Percentiles rank a stretch among this genome's conserved stretches.
phyloP scores from a whole-genome alignment of 2,797 vertebrate species.

The Ispidina picta region DNA sequence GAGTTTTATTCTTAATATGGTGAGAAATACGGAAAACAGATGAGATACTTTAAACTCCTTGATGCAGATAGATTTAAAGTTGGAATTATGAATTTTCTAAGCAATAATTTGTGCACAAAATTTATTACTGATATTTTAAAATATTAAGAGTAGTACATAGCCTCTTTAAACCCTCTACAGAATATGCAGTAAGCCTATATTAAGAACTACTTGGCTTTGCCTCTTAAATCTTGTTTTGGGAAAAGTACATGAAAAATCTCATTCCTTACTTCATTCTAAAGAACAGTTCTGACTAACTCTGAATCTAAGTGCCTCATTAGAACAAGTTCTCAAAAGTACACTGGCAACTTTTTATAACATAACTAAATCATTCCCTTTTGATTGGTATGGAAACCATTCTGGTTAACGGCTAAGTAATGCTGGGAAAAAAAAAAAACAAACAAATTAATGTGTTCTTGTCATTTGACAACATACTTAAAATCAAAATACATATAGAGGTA shows the following conservation, averaged over 20 bases:
- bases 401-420: neutral
- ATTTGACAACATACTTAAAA: neutral
- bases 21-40: neutral
- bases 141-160: neutral
- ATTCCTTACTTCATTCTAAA: neutral
- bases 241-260: neutral
- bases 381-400: neutral
- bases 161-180: slow-evolving; percentile 16
- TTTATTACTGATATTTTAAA: neutral
- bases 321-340: neutral
- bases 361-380: neutral
- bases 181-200: neutral
- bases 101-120: neutral
- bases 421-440: neutral
- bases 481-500: neutral
- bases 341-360: slow-evolving; percentile 2
- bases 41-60: neutral
- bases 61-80: neutral
- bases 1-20: neutral
- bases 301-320: neutral
- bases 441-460: neutral
- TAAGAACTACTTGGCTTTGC: slow-evolving; percentile 26
- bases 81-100: neutral
- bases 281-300: neutral
- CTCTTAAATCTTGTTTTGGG: neutral